Base-by-base conservation (phyloP, 92 coral and sea anemone species). In the Meandrina meandrites region DNA sequence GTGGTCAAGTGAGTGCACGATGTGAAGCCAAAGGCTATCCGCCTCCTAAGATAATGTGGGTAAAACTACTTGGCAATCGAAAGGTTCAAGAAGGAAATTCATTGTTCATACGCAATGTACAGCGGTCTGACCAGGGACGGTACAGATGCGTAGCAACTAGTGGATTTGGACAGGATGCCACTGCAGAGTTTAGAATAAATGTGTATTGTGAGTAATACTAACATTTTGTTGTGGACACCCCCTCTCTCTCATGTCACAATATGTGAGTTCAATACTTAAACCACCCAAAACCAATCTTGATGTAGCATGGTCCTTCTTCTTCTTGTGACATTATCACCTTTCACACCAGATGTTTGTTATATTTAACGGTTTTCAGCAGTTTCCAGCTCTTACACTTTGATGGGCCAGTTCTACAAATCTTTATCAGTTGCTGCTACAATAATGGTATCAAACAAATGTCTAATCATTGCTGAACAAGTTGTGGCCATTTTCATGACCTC, bases 21-120 rank as follows among this genome's bases (percentile, higher is more conserved):
- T 96, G 99, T 81, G 86, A 79, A 28, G 98, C 95, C 4, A 81
- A 88, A 40, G 99, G 99, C 9, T 96, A 82, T 78, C 98, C 98
- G 4, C 68, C 84, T 8, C 98, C 98, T 2, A 81, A 72, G 45
- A 91, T 96, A 50, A 93, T 85, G 24, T 96, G 98, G 98, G 71
- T 91, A 17, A 94, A 90, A 72, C 84, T 89, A 22, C 86, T 62
- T 27, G 93, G 94, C 24, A 93, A 88, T 79, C 72, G 48, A 37
- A 56, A 82, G 47, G 81, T 95, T 48, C 77, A 91, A 30, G 50
- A 79, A 13, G 96, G 93, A 18, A 85, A 79, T 27, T 76, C 86
- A 42, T 93, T 88, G 45, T 67, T 57, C 21, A 90, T 90, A 79
- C 53, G 73, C 30, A 76, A 84, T 14, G 94, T 91, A 13, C 81